A percentile compares a stretch with the other conserved stretches of the same genome.
These are phyloP conservation scores for Hydropotes inermis DNA, from an alignment of 2,113 vertebrate species.

Conservation along the genomic window DNA sequence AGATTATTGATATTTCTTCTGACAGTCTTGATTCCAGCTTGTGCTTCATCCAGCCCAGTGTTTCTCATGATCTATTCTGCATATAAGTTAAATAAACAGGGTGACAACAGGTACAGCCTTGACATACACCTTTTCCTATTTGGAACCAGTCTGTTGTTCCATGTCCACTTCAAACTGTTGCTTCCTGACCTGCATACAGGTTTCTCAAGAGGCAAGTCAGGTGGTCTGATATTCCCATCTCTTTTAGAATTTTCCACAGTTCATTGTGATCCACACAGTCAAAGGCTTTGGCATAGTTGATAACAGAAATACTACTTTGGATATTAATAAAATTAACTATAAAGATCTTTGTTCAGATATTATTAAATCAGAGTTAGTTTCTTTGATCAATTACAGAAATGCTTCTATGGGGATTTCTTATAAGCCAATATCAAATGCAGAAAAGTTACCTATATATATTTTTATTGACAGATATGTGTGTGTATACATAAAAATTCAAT, in stretches of 20 bases:
- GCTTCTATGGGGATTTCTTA: neutral
- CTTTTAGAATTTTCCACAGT: neutral
- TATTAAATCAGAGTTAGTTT: neutral
- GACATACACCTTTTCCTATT: neutral
- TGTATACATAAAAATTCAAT: neutral
- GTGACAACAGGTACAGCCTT: neutral
- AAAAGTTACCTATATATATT: neutral
- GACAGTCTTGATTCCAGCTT: neutral
- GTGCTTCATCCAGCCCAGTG: accelerated
- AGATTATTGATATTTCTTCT: neutral
- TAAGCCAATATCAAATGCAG: neutral
- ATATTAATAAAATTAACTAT: neutral
- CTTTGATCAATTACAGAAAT: neutral
- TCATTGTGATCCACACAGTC: neutral
- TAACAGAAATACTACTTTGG: neutral
- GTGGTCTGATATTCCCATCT: neutral
- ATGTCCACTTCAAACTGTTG: neutral
- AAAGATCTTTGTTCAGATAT: neutral
- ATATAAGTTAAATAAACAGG: neutral
- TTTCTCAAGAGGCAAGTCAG: neutral
- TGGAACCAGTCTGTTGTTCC: neutral
- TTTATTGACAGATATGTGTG: neutral
- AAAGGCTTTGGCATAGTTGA: neutral
- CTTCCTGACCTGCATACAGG: neutral
- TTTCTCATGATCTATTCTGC: neutral